phyloP scores from a whole-genome alignment of 30 jellyfish, hydroid and myxozoan genomes.

The Nemopilema nomurai region DNA sequence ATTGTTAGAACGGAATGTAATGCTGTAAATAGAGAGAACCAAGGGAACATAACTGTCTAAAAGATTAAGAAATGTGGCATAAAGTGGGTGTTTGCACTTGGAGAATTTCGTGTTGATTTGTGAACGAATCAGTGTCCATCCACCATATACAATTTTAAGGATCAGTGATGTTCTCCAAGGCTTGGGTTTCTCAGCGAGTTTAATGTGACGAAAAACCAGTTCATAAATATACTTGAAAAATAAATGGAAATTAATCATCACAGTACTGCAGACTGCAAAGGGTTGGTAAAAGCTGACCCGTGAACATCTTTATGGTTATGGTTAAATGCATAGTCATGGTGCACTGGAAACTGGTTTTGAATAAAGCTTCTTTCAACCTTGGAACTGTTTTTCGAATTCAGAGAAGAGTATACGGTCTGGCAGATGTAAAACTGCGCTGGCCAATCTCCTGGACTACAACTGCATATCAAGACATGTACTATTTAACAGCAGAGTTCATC shows the following conservation, averaged over 20 bases:
- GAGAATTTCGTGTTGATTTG: background rate
- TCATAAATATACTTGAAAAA: slow-evolving; percentile 2
- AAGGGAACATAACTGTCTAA: slow-evolving; percentile 22
- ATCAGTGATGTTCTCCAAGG: slow-evolving; percentile 26
- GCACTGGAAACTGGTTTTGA: slow-evolving; percentile 5
- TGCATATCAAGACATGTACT: background rate
- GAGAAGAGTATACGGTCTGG: background rate
- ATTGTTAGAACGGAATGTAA: background rate
- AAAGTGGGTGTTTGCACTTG: slow-evolving; percentile 10
- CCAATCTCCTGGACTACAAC: slow-evolving; percentile 16
- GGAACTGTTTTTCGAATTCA: background rate
- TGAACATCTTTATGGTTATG: background rate
- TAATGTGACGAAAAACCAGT: background rate
- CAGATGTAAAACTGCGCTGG: slow-evolving; percentile 17
- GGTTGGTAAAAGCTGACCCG: background rate
- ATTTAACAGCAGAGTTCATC: background rate
- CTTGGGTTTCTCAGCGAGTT: slow-evolving; percentile 22
- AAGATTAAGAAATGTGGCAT: slow-evolving; percentile 7
- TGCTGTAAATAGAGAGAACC: slow-evolving; percentile 16
- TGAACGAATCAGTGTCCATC: slow-evolving; percentile 14
- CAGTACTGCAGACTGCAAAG: slow-evolving; percentile 13
- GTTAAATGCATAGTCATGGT: slow-evolving; percentile 3
- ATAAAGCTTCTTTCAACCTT: background rate
- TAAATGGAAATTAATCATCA: slow-evolving; percentile 6
- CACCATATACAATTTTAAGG: background rate